A percentile compares a stretch with the other conserved stretches of the same genome.
These are phyloP conservation scores for Archocentrus centrarchus DNA, from an alignment of 2,113 vertebrate genomes.

Conservation along the genomic window DNA sequence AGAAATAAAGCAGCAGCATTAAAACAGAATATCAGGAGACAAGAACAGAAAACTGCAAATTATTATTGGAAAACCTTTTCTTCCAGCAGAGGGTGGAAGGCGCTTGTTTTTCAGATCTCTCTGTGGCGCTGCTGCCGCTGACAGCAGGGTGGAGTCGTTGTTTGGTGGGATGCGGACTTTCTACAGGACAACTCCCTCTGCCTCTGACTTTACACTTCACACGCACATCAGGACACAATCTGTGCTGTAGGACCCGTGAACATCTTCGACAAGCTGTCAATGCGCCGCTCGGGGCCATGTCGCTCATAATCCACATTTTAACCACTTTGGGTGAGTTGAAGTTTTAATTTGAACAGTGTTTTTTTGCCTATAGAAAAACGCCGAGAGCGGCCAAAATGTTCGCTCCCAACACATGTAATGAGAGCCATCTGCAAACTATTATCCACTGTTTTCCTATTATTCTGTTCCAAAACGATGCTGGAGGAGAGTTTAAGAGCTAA, in stretches of 20 bases:
- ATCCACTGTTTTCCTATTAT: not conserved
- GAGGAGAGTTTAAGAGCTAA: not conserved
- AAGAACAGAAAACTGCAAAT: not conserved
- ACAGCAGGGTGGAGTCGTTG: conserved; percentile 54
- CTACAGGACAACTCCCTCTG: conserved; percentile 22
- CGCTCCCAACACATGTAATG: conserved; percentile 37
- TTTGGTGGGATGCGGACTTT: conserved; percentile 51
- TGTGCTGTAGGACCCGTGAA: conserved; percentile 15
- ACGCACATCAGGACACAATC: not conserved
- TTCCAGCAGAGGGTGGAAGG: conserved; percentile 42
- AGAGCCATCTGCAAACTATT: conserved; percentile 51
- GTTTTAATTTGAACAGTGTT: not conserved
- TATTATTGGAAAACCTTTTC: not conserved
- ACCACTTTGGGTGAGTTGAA: conserved; percentile 74
- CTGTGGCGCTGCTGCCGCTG: not conserved
- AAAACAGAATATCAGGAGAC: too few relatives aligned
- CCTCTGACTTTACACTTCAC: conserved; percentile 12
- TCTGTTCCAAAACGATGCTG: not conserved
- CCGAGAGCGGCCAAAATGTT: not conserved
- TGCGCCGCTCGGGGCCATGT: conserved; percentile 59
- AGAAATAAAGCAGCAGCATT: too few relatives aligned
- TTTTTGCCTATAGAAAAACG: not conserved
- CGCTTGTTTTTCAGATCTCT: not conserved
- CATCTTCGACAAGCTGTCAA: not conserved
- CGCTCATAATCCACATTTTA: conserved; percentile 46